Percentiles rank a stretch among this genome's conserved stretches.
These are phyloP conservation scores for Drosophila hydei DNA, from an alignment of 1,140 invertebrate genomes.

Conservation along the genomic window DNA sequence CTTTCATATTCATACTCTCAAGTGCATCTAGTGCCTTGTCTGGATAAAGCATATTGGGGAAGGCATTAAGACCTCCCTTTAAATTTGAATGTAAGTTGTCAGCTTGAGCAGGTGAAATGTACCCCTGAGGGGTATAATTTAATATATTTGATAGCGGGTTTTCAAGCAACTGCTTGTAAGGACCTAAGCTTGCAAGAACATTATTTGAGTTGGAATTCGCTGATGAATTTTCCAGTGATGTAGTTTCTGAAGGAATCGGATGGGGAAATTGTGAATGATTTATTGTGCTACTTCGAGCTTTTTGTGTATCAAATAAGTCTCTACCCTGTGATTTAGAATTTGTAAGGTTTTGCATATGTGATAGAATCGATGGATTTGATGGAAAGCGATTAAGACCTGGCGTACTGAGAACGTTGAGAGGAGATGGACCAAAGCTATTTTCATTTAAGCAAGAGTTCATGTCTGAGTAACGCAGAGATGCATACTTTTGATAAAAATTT, in stretches of 20 bases:
- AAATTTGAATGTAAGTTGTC: slow-evolving; percentile 15
- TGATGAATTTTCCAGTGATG: slow-evolving; percentile 9
- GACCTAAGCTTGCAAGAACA: slow-evolving; percentile 31
- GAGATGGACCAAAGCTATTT: slow-evolving; percentile 15
- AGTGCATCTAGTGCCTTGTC: slow-evolving; percentile 9
- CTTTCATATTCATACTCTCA: slow-evolving; percentile 18
- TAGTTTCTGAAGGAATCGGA: slow-evolving; percentile 9
- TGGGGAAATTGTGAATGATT: slow-evolving; percentile 22
- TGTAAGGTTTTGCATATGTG: slow-evolving; percentile 27
- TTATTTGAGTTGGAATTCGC: slow-evolving; percentile 17
- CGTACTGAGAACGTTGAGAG: slow-evolving; percentile 17
- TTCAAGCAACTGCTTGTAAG: slow-evolving; percentile 45
- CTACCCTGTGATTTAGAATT: slow-evolving; percentile 16
- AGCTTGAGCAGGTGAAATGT: slow-evolving; percentile 7
- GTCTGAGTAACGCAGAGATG: slow-evolving; percentile 44
- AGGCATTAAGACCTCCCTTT: not conserved
- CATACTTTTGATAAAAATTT: slow-evolving; percentile 50
- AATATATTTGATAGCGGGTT: slow-evolving; percentile 35
- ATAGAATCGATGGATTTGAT: slow-evolving; percentile 29
- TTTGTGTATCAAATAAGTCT: slow-evolving; percentile 42
- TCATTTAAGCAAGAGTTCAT: slow-evolving; percentile 37
- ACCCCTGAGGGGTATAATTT: slow-evolving; percentile 34
- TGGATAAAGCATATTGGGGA: slow-evolving; percentile 9
- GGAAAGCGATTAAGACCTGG: slow-evolving; percentile 27
- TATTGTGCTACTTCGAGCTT: slow-evolving; percentile 6